Evolutionary conservation across 1,140 invertebrate species (phyloP).

Genomic region (Pemphigus obesinymphae): DNA sequence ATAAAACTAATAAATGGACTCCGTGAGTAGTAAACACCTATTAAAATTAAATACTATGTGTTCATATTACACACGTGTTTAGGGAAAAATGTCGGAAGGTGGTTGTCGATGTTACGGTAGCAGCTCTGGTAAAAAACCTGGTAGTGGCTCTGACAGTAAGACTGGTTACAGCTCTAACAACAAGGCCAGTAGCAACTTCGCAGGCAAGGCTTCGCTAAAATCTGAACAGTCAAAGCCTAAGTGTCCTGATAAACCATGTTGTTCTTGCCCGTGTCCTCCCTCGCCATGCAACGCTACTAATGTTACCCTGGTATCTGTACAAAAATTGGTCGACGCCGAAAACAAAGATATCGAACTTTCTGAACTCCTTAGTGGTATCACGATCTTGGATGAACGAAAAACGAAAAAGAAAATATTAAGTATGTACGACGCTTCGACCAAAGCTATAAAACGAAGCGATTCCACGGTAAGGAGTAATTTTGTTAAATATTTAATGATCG

Average conservation of each 20-base stretch:
- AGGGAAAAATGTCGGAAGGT: neutral
- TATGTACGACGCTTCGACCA: slow-evolving; percentile 12
- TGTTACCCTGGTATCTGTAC: neutral
- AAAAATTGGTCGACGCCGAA: slow-evolving; percentile 13
- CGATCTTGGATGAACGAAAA: neutral
- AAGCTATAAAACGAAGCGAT: neutral
- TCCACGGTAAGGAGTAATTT: no score
- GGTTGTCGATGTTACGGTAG: neutral
- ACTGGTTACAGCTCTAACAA: no score
- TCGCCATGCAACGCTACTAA: neutral
- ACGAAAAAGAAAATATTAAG: slow-evolving; percentile 24
- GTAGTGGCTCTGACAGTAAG: no score
- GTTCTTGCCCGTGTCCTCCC: neutral
- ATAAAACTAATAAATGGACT: no score
- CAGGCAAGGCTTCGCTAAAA: no score
- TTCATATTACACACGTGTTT: neutral
- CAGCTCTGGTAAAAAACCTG: no score
- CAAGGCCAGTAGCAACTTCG: no score
- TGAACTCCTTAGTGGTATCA: neutral
- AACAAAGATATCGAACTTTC: slow-evolving; percentile 21
- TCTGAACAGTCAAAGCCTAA: neutral
- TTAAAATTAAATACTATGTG: no score
- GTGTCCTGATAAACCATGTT: no score
- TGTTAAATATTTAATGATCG: neutral
- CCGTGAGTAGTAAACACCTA: no score